phyloP scores from a whole-genome alignment of 2,888 invertebrate species.

The Chalcis sispes region DNA sequence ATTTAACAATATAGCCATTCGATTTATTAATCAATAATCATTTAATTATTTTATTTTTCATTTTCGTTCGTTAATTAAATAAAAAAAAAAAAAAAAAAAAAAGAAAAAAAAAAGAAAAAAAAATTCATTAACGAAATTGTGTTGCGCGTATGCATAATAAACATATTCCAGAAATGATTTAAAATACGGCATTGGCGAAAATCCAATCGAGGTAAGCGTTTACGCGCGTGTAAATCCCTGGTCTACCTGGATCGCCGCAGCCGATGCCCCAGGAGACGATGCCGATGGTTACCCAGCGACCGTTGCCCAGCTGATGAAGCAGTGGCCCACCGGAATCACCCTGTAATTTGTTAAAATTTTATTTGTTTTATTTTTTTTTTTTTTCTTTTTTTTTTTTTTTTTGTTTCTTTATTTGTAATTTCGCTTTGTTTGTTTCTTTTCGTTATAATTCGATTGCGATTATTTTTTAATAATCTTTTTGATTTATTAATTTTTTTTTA shows the following conservation, averaged over 20 bases:
- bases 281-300: slow-evolving; percentile 87
- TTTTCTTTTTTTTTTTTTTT: background rate
- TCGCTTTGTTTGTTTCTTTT: background rate
- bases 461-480: no score
- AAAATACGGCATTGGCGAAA: slow-evolving; percentile 78
- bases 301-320: slow-evolving; percentile 84
- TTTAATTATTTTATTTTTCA: no score
- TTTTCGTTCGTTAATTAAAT: no score
- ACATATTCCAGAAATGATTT: background rate
- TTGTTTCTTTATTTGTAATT: background rate
- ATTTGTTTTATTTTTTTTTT: background rate
- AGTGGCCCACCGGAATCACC: slow-evolving; percentile 92
- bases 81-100: no score
- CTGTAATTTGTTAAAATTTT: slow-evolving; percentile 76
- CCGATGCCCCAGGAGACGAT: slow-evolving; percentile 91
- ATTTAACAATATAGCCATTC: no score
- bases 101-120: slow-evolving; percentile 43
- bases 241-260: slow-evolving; percentile 86
- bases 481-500: no score
- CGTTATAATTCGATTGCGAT: no score
- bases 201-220: slow-evolving; percentile 86
- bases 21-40: no score
- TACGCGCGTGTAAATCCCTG: slow-evolving; percentile 89
- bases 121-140: no score
- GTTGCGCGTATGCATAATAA: no score